Base-by-base conservation (phyloP, 1,140 invertebrate genomes). In the Nomia melanderi region DNA sequence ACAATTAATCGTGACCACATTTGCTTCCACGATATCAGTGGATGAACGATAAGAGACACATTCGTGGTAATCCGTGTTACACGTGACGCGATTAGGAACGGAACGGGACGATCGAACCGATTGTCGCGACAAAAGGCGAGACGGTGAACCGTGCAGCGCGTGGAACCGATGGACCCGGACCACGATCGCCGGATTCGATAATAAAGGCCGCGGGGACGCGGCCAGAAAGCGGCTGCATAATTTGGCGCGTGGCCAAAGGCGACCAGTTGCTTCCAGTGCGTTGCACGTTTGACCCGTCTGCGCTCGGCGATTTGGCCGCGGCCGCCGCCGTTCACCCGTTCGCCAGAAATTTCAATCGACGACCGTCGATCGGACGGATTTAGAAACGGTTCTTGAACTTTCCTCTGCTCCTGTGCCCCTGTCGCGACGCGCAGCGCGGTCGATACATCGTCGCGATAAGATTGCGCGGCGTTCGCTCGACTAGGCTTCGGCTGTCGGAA, bases 191-290 rank as follows among this genome's bases (percentile, higher is more conserved):
- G 39, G 47, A 83, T 86, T 78, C 67, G 74, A 80, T 86, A 88
- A 88, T 86, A 84, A 88, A 81, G 64, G 78, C 53, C 9, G 27
- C n/a, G 23, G 25, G 29, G 20, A 70, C 50, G 54, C 17, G 17
- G 41, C 56, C 73, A 84, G 73, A 87, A 83, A 87, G 78, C 70
- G 81, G 78, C 71, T 86, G 82, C 89, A 88, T 90, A 87, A 90
- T 88, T 84, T 91, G 90, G 90, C 88, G n/a, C 63, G 17, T 57
- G 59, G 89, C 90, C 90, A 91, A 90, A 90, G 85, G 81, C 88
- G 87, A 90, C 90, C 85, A 90, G 90, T 91, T 91, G 90, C 90
- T 90, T 86, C 81, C 69, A 54, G 77, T 84, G 85, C 82, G 81
- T 87, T 87, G 86, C 82, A 81, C 73, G 69, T 81, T 86, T 88